Evolutionary conservation across 1,140 invertebrate genomes (phyloP).

Genomic region (Matsumurasca onukii): DNA sequence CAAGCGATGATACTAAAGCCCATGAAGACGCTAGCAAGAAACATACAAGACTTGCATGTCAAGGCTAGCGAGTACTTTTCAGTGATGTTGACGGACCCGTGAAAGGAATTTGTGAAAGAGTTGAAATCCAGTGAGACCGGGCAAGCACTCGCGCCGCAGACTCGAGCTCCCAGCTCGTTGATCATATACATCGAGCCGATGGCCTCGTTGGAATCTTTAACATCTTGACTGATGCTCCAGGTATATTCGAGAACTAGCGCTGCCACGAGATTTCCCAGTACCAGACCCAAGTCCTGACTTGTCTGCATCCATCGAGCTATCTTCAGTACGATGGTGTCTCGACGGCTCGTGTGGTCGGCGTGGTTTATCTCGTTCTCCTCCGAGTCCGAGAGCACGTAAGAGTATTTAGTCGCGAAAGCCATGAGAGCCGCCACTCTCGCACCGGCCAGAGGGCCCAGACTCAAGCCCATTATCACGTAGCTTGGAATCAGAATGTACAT

Average conservation of each 20-base stretch:
- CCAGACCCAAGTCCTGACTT: conserved; percentile 60
- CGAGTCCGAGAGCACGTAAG: conserved; percentile 55
- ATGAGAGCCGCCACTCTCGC: conserved; percentile 59
- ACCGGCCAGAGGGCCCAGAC: conserved; percentile 54
- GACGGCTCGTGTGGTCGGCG: conserved; percentile 27
- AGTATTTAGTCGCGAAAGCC: conserved; percentile 57
- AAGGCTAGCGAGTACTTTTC: conserved; percentile 43
- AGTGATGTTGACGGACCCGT: conserved; percentile 3
- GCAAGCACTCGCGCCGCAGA: conserved; percentile 57
- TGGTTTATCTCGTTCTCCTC: conserved; percentile 49
- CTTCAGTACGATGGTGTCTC: conserved; percentile 35
- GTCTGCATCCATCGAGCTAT: conserved; percentile 52
- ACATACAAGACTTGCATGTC: conserved; percentile 49
- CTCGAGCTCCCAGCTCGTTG: conserved; percentile 50
- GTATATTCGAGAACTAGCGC: conserved; percentile 53
- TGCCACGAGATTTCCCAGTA: conserved; percentile 53
- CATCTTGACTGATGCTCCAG: conserved; percentile 37
- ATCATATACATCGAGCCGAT: conserved; percentile 49
- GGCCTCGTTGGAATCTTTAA: conserved; percentile 21
- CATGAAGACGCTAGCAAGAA: conserved; percentile 56
- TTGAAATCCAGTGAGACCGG: conserved; percentile 41
- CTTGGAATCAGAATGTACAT: conserved; percentile 59
- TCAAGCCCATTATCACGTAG: conserved; percentile 60
- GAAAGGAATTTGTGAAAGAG: not conserved
- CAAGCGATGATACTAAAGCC: conserved; percentile 55